phyloP scores from a whole-genome alignment of 2,888 invertebrate genomes.

The Gymnocheta viridis region DNA sequence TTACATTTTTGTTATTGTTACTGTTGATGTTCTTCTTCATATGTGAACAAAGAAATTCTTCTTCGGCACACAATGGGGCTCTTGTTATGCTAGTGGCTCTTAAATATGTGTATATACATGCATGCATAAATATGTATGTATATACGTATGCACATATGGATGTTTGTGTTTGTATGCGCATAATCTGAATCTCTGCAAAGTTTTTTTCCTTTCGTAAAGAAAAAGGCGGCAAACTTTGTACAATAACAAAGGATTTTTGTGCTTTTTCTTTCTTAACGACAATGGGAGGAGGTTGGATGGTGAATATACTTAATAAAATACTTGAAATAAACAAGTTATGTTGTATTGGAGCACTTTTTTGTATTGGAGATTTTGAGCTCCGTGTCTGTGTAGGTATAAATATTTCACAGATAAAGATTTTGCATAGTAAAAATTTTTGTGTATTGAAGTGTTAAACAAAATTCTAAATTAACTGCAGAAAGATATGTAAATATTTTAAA shows the following conservation, averaged over 20 bases:
- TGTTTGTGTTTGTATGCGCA: conserved; percentile 18
- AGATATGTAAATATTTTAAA: not conserved
- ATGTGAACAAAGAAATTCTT: conserved; percentile 68
- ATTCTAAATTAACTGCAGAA: conserved; percentile 25
- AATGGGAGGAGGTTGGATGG: conserved; percentile 64
- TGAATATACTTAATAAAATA: conserved; percentile 58
- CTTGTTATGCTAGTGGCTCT: conserved; percentile 36
- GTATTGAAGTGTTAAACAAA: conserved; percentile 36
- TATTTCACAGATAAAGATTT: conserved; percentile 33
- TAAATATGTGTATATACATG: not conserved
- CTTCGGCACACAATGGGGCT: conserved; percentile 61
- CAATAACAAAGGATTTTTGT: conserved; percentile 67
- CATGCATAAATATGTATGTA: conserved; percentile 10
- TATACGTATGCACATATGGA: not conserved
- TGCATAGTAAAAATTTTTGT: conserved; percentile 21
- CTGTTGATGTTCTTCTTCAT: conserved; percentile 37
- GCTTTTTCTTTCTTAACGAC: conserved; percentile 44
- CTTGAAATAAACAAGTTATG: conserved; percentile 68
- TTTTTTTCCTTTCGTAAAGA: conserved; percentile 24
- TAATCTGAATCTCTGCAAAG: conserved; percentile 59
- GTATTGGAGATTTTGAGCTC: not conserved
- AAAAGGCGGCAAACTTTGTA: conserved; percentile 68
- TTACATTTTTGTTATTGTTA: conserved; percentile 13
- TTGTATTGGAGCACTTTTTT: conserved; percentile 53
- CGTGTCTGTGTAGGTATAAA: not conserved